Conservation (phyloP, 2,797 vertebrate genomes). For the Artibeus lituratus region DNA sequence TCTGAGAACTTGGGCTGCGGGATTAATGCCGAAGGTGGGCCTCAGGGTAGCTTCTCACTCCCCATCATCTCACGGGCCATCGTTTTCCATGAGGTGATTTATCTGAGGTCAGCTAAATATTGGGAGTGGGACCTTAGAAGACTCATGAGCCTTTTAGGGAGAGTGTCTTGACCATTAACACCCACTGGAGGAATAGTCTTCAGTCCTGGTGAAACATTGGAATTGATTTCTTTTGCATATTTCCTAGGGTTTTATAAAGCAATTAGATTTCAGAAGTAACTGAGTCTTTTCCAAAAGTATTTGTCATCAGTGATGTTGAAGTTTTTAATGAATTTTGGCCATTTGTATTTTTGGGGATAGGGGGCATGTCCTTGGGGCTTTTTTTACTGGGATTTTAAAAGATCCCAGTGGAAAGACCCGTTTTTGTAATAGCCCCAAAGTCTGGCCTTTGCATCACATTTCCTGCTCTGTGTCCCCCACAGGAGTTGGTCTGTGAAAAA, state of each 20-base stretch:
- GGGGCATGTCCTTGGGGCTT: not conserved
- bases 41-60: not conserved
- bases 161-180: not conserved
- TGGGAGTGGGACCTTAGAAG: not conserved
- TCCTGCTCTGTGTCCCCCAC: not conserved
- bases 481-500: not conserved
- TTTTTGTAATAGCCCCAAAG: not conserved
- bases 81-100: not conserved
- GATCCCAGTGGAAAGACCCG: not conserved
- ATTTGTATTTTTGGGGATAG: not conserved
- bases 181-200: not conserved
- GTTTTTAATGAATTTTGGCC: not conserved
- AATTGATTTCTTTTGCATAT: not conserved
- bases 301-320: not conserved
- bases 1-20: not conserved
- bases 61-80: not conserved
- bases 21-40: fast-evolving
- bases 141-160: not conserved
- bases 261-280: not conserved
- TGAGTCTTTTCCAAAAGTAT: not conserved
- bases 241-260: conserved; percentile 22
- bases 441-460: not conserved
- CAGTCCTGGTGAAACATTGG: not conserved
- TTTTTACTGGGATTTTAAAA: not conserved
- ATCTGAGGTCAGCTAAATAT: not conserved